These are phyloP conservation scores for Porphyrio hochstetteri DNA, from an alignment of 2,113 vertebrate species.

Conservation along the genomic window DNA sequence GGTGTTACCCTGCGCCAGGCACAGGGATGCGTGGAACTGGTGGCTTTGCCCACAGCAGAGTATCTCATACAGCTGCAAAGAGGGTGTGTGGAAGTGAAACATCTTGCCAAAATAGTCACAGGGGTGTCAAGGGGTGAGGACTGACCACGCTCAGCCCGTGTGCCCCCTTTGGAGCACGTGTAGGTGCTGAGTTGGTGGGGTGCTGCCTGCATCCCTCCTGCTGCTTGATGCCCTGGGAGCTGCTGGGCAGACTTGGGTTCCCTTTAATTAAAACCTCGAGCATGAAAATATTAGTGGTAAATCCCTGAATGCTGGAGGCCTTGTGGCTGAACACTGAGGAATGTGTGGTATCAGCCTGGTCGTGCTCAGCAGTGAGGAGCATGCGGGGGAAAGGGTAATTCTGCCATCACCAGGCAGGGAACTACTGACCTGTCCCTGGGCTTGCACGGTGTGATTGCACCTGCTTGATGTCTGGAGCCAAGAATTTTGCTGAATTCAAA, in stretches of 20 bases:
- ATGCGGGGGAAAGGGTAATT: fast-evolving
- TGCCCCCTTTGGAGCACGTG: fast-evolving
- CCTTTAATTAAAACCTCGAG: neutral
- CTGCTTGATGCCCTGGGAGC: neutral
- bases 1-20: neutral
- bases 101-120: fast-evolving
- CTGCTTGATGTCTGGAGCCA: neutral
- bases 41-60: neutral
- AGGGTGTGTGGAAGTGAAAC: neutral
- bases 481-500: neutral
- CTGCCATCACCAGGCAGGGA: fast-evolving
- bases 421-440: neutral
- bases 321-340: neutral
- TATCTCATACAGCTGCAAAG: neutral
- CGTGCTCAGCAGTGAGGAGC: neutral
- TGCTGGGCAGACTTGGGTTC: neutral
- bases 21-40: fast-evolving
- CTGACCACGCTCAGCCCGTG: fast-evolving
- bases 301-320: neutral
- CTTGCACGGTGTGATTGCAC: neutral
- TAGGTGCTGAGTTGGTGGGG: neutral
- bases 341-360: neutral
- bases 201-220: neutral
- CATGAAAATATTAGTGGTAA: neutral
- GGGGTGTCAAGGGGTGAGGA: neutral